A percentile compares a stretch with the other conserved stretches of the same genome.
Conservation (phyloP, 1,140 invertebrate species). For the Heliconius congener region DNA sequence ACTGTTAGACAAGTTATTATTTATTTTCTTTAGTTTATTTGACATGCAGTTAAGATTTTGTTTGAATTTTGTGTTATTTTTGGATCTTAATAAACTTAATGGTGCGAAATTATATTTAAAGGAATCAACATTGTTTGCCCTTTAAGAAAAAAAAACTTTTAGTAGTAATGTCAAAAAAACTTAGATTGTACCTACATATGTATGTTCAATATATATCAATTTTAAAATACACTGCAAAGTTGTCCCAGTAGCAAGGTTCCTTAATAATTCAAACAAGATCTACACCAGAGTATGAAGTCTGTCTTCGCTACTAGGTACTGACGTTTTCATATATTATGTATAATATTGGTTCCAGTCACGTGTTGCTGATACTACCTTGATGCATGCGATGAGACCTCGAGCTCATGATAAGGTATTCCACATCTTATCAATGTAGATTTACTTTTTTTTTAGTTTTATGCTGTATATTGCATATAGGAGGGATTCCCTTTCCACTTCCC, state of each 20-base stretch:
- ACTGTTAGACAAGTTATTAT: not conserved
- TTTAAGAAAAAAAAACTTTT: too few relatives aligned
- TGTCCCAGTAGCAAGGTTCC: not conserved
- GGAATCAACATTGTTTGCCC: too few relatives aligned
- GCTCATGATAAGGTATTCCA: slow-evolving; percentile 23
- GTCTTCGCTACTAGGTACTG: not conserved
- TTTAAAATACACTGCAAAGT: not conserved
- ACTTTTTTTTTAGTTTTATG: too few relatives aligned
- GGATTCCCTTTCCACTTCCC: not conserved
- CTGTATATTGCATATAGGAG: not conserved
- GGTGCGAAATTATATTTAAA: too few relatives aligned
- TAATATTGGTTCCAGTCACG: slow-evolving; percentile 18
- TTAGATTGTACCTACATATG: too few relatives aligned
- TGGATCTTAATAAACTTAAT: too few relatives aligned
- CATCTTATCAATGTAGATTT: too few relatives aligned
- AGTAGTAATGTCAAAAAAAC: too few relatives aligned
- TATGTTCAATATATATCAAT: not conserved
- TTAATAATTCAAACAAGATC: slow-evolving; percentile 6
- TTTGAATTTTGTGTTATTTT: too few relatives aligned
- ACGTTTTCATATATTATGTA: not conserved
- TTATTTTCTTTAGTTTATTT: not conserved
- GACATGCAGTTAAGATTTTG: too few relatives aligned
- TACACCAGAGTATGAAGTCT: not conserved
- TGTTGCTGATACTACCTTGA: not conserved
- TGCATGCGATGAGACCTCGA: slow-evolving; percentile 27